Conservation (phyloP, 2,113 vertebrate genomes). For the Romanogobio albipinnatus region DNA sequence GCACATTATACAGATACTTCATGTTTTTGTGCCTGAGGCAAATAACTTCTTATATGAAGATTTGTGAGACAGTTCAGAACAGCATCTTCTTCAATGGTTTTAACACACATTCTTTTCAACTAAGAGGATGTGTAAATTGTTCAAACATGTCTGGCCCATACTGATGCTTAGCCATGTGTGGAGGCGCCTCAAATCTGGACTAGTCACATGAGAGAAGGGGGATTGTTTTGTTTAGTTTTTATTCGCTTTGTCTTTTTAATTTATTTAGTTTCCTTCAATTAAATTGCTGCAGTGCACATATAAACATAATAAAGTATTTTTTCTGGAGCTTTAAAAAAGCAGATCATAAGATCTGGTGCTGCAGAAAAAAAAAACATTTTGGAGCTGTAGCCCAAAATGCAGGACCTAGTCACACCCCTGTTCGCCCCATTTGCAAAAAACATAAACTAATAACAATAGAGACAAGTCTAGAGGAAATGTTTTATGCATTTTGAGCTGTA, state of each 20-base stretch:
- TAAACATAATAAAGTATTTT: constrained; percentile 15
- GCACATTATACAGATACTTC: not conserved
- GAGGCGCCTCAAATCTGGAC: constrained; percentile 4
- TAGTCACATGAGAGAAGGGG: not conserved
- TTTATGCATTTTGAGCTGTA: not conserved
- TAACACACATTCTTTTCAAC: not conserved
- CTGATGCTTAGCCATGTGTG: constrained; percentile 13
- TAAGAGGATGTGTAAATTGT: constrained; percentile 2
- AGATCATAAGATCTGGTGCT: not conserved
- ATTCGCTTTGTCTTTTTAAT: constrained; percentile 6
- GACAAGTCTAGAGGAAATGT: not conserved
- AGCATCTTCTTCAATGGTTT: not conserved
- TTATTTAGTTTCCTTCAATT: constrained; percentile 31
- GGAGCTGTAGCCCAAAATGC: not conserved
- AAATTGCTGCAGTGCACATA: constrained; percentile 2
- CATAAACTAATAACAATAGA: not conserved
- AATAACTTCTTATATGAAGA: not conserved
- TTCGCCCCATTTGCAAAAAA: not conserved
- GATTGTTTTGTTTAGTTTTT: not conserved
- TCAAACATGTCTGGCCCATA: constrained; percentile 3
- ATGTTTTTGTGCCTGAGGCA: not conserved
- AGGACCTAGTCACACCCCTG: not conserved
- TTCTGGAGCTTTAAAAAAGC: not conserved
- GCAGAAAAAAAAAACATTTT: not conserved
- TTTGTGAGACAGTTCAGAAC: constrained; percentile 1